Evolutionary conservation across 2,113 vertebrate genomes (phyloP).

Genomic region (Puffinus mauretanicus): DNA sequence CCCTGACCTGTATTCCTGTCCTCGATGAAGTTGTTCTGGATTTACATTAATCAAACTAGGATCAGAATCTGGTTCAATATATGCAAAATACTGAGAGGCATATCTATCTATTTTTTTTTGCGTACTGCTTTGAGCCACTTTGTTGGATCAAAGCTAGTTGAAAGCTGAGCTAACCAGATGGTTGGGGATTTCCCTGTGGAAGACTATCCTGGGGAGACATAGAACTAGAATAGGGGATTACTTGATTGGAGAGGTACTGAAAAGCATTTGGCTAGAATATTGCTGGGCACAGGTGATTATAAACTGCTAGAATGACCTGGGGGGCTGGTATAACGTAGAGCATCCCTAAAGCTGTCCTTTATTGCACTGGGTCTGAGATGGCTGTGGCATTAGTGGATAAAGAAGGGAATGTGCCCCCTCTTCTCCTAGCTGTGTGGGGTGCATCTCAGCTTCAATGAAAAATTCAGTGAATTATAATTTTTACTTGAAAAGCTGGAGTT

Average conservation of each 20-base stretch:
- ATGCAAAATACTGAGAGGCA: background rate
- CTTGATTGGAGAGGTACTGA: background rate
- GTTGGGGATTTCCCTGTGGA: background rate
- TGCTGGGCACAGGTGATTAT: background rate
- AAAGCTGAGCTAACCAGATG: background rate
- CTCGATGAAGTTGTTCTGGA: background rate
- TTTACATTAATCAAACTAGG: background rate
- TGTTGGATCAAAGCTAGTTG: background rate
- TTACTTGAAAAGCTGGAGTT: background rate
- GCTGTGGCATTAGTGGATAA: background rate
- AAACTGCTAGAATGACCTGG: background rate
- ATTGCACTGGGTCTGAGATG: rapidly evolving
- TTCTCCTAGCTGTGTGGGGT: background rate
- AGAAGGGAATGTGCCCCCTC: background rate
- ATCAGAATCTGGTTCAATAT: background rate
- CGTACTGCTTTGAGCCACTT: background rate
- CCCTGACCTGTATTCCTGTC: background rate
- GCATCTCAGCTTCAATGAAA: background rate
- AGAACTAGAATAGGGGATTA: background rate
- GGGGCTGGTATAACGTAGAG: background rate
- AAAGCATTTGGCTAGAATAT: background rate
- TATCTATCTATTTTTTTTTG: background rate
- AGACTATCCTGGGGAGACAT: background rate
- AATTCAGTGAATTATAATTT: background rate
- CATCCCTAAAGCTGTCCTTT: background rate